Evolutionary conservation across 2,113 vertebrate genomes (phyloP).

Genomic region (Myocastor coypus): DNA sequence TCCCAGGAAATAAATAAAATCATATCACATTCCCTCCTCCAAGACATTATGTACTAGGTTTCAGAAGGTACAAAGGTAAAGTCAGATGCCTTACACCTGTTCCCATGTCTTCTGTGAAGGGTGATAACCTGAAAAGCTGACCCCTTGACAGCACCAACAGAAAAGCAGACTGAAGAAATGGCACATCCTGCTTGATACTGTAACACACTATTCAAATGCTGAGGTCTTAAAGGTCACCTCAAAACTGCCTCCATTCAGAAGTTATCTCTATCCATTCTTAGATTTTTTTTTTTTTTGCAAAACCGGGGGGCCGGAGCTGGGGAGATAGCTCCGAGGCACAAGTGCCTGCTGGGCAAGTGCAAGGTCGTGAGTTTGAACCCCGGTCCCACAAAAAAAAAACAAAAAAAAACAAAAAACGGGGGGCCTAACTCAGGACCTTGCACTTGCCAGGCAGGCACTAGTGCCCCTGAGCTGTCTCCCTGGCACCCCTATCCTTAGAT

Average conservation of each 20-base stretch:
- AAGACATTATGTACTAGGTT: neutral
- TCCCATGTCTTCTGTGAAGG: neutral
- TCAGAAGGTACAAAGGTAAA: neutral
- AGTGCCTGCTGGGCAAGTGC: too few species aligned
- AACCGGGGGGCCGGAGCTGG: too few species aligned
- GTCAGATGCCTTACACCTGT: neutral
- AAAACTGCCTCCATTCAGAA: conserved; percentile 27
- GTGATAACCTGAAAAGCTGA: neutral
- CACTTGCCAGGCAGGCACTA: too few species aligned
- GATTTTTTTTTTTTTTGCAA: too few species aligned
- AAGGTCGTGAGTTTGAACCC: too few species aligned
- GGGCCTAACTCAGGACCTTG: too few species aligned
- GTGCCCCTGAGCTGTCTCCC: too few species aligned
- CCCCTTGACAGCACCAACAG: neutral
- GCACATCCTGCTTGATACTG: neutral
- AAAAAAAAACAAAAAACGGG: too few species aligned
- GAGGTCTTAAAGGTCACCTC: neutral
- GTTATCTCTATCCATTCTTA: neutral
- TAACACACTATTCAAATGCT: conserved; percentile 12
- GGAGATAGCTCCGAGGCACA: too few species aligned
- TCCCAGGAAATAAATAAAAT: neutral
- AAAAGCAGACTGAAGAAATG: neutral
- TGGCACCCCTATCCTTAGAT: neutral
- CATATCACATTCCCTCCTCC: neutral
- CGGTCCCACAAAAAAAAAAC: too few species aligned